phyloP scores from a whole-genome alignment of 2,113 vertebrate genomes.

The Lamprotornis superbus region DNA sequence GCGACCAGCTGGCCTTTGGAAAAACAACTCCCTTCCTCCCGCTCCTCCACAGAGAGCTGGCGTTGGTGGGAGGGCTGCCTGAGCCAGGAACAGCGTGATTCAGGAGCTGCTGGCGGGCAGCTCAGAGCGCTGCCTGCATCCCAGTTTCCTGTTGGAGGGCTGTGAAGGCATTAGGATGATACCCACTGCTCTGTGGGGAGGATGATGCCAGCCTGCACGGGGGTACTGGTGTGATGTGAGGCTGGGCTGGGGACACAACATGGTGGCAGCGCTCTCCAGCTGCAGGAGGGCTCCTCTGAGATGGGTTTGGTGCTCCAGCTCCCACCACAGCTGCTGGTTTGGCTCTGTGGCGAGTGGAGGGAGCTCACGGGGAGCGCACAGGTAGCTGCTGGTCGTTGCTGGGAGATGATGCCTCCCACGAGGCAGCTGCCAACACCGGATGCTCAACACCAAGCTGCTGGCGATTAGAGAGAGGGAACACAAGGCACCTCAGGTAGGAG shows the following conservation, averaged over 20 bases:
- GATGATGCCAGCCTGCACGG: accelerated
- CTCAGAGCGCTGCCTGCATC: not conserved
- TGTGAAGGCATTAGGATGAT: not conserved
- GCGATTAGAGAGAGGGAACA: accelerated
- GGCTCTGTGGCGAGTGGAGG: accelerated
- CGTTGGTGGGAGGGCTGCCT: constrained; percentile 56
- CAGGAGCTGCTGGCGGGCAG: constrained; percentile 50
- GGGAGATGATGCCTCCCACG: not conserved
- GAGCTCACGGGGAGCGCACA: accelerated
- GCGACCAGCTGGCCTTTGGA: constrained; percentile 54
- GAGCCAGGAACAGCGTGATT: constrained; percentile 57
- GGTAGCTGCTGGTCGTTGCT: not conserved
- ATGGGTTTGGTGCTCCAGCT: not conserved
- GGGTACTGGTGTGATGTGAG: not conserved
- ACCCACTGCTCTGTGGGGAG: accelerated
- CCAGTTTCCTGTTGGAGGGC: not conserved
- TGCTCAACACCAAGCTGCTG: not conserved
- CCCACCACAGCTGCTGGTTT: not conserved
- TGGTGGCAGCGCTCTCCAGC: not conserved
- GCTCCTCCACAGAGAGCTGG: not conserved
- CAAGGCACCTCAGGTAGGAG: not conserved
- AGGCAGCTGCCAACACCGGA: not conserved
- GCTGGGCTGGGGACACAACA: not conserved
- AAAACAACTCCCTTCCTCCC: constrained; percentile 13
- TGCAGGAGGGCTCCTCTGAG: not conserved